Conservation (phyloP, 2,888 invertebrate genomes). For the Agrenia bidenticulata region DNA sequence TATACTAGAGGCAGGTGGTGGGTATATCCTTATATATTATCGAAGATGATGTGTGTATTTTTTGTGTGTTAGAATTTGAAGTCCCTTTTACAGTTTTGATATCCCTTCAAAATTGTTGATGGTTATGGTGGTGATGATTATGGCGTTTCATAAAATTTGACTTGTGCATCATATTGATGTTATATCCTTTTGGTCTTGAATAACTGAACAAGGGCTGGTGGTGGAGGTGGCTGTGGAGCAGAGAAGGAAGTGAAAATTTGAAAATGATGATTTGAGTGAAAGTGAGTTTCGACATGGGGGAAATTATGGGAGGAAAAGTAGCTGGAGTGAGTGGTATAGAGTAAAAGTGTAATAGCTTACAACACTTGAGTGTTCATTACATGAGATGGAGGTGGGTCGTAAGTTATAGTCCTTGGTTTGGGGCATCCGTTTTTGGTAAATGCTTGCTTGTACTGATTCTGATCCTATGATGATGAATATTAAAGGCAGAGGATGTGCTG, state of each 20-base stretch:
- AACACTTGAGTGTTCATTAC: slow-evolving; percentile 11
- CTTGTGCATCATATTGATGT: slow-evolving; percentile 12
- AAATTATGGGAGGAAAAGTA: slow-evolving; percentile 16
- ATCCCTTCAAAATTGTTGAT: too few species aligned
- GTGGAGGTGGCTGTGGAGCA: not conserved
- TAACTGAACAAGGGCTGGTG: not conserved
- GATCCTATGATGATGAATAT: slow-evolving; percentile 1
- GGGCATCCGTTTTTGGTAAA: not conserved
- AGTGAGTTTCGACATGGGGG: slow-evolving; percentile 18
- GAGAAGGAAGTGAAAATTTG: not conserved
- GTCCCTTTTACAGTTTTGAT: too few species aligned
- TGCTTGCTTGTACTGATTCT: not conserved
- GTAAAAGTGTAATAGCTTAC: slow-evolving; percentile 22
- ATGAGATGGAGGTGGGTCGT: not conserved
- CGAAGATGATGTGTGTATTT: too few species aligned
- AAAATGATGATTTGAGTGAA: slow-evolving; percentile 20
- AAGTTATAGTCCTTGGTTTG: not conserved
- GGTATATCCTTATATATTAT: too few species aligned
- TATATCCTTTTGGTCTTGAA: not conserved
- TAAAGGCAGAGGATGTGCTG: not conserved
- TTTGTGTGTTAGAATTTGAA: too few species aligned
- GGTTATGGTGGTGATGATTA: slow-evolving; percentile 8
- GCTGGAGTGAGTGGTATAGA: slow-evolving; percentile 22
- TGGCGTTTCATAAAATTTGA: slow-evolving; percentile 17
- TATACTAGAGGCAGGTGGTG: too few species aligned